These are phyloP conservation scores for Atlantisia rogersi DNA, from an alignment of 2,113 vertebrate species.

Conservation along the genomic window DNA sequence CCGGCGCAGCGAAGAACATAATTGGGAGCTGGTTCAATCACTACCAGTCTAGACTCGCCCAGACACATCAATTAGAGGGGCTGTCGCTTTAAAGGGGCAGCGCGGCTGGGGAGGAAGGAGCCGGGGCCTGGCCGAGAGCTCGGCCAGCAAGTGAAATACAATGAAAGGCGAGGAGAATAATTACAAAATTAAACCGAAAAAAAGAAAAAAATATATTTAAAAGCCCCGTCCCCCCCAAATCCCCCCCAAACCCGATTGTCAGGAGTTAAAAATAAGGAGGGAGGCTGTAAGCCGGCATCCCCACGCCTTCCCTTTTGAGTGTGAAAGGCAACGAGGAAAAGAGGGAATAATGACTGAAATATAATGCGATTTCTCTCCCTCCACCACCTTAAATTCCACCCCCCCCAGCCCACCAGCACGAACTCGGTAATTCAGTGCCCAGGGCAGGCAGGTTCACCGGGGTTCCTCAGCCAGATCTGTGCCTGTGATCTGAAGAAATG, in stretches of 20 bases:
- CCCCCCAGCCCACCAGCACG: background rate
- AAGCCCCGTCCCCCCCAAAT: too few species aligned
- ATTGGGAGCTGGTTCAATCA: slow-evolving; percentile 72
- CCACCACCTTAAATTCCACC: too few species aligned
- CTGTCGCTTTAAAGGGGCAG: slow-evolving; percentile 69
- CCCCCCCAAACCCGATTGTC: background rate
- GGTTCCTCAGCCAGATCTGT: background rate
- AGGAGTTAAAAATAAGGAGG: background rate
- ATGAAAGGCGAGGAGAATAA: too few species aligned
- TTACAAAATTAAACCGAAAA: too few species aligned
- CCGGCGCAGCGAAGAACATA: slow-evolving; percentile 76
- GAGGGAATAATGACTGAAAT: background rate
- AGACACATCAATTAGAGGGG: slow-evolving; percentile 78
- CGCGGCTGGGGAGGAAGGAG: slow-evolving; percentile 43
- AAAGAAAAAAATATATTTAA: background rate
- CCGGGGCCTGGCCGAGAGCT: slow-evolving; percentile 56
- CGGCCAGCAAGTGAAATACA: background rate
- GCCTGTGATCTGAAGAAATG: slow-evolving; percentile 14
- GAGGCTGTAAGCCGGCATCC: background rate
- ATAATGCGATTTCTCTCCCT: too few species aligned
- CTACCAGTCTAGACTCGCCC: slow-evolving; percentile 77
- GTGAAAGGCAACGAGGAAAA: slow-evolving; percentile 48
- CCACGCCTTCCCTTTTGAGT: background rate
- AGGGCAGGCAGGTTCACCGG: background rate
- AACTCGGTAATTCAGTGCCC: background rate